A percentile compares a stretch with the other conserved stretches of the same genome.
phyloP scores from a whole-genome alignment of 2,113 vertebrate species.

The Pogona vitticeps region DNA sequence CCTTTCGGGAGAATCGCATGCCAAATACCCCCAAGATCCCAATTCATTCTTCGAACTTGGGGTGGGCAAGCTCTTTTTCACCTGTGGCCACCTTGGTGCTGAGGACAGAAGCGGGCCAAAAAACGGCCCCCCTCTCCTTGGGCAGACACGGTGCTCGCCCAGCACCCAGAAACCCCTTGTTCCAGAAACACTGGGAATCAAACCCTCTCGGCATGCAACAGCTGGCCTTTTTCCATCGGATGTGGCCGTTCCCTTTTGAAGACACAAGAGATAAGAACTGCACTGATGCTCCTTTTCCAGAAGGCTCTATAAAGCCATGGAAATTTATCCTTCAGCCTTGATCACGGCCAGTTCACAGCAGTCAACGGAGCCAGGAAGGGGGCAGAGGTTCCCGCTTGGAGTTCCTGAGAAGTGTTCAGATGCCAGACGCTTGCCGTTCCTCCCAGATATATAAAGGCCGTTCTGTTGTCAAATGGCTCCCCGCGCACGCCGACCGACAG shows the following conservation, averaged over 20 bases:
- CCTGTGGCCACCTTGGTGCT: too few species aligned
- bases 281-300: background rate
- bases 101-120: too few species aligned
- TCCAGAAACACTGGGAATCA: background rate
- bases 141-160: too few species aligned
- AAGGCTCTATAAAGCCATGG: background rate
- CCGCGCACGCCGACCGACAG: background rate
- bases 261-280: background rate
- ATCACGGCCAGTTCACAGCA: background rate
- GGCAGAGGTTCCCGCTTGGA: background rate
- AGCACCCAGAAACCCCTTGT: too few species aligned
- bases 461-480: background rate
- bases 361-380: background rate
- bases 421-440: background rate
- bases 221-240: too few species aligned
- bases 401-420: background rate
- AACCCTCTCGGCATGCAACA: background rate
- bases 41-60: background rate
- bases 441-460: background rate
- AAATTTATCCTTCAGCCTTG: background rate
- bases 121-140: too few species aligned
- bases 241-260: background rate
- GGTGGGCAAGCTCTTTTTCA: too few species aligned
- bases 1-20: background rate
- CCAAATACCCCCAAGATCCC: background rate